Base-by-base conservation (phyloP, 2,888 invertebrate genomes). In the Fissipunctia ypsillon region DNA sequence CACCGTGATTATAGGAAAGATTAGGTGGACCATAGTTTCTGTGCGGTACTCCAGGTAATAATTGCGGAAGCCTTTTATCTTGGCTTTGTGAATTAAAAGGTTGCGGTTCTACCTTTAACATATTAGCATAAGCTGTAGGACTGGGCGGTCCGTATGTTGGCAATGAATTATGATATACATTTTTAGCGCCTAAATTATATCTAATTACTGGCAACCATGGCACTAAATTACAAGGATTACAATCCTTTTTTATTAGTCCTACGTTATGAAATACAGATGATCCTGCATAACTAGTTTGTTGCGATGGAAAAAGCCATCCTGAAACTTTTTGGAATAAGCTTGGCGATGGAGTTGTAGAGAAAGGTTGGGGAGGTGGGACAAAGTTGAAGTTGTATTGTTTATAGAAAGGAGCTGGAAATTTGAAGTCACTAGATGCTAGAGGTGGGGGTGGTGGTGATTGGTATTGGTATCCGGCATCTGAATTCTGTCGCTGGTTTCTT, bases 191-290 rank as follows among this genome's bases (percentile, higher is more conserved):
- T 90, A 94, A 87, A 88, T 95, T 94, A 89, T 95, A 96, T 92
- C 93, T 94, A 86, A 96, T 93, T 80, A 98, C 97, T 52, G 98
- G 98, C 86, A 98, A 97, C 98, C 98, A 98, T 76, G 98, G 98
- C 88, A 97, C 97, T 91, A 97, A 97, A 91, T 98, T 98, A 89
- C 98, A 98, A 70, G 98, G 97, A 89, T 98, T 97, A 89, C 98
- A 98, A 80, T 97, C 96, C 88, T 96, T 97, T 80, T 97, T 96
- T 61, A 93, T 90, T 71, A 94, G 93, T 38, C 89, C 88, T 88
- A 91, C 79, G 79, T 89, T 92, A 79, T 87, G 89, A 73, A 87
- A 86, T 52, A 87, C 76, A 54, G 90, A 83, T 57, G 89, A 88
- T 61, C 83, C 74, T 28, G 91, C 91, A 71, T 92, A 89, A 81